phyloP scores from a whole-genome alignment of 2,888 invertebrate species.

The Magallana nippona region DNA sequence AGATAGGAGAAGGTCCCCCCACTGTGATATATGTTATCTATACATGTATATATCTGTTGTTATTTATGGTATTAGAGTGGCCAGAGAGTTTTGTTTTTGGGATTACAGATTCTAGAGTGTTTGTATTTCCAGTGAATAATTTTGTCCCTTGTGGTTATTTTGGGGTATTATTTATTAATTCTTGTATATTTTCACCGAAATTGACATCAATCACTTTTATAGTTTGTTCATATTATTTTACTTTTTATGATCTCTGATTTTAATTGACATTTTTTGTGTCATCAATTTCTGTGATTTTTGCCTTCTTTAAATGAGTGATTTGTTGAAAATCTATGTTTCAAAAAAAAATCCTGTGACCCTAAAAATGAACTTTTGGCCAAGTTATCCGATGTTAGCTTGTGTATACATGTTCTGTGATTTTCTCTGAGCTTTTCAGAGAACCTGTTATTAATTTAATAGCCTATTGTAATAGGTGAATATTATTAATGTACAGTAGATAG shows the following conservation, averaged over 20 bases:
- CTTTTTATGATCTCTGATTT: neutral
- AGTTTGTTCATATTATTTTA: neutral
- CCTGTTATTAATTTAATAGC: slow-evolving; percentile 14
- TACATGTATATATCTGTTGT: neutral
- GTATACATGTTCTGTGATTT: slow-evolving; percentile 12
- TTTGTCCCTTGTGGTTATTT: neutral
- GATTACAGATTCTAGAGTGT: slow-evolving; percentile 16
- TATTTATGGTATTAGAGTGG: slow-evolving; percentile 31
- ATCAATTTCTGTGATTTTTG: too few species aligned
- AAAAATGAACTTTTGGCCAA: slow-evolving; percentile 23
- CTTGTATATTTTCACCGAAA: neutral
- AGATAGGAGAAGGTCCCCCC: slow-evolving; percentile 38
- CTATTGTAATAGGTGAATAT: slow-evolving; percentile 28
- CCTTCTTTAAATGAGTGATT: too few species aligned
- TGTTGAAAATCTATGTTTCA: too few species aligned
- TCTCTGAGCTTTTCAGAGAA: neutral
- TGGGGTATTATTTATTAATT: slow-evolving; percentile 4
- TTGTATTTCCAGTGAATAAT: neutral
- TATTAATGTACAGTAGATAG: neutral
- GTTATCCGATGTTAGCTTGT: slow-evolving; percentile 1
- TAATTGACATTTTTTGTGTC: too few species aligned
- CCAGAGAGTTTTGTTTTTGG: slow-evolving; percentile 29
- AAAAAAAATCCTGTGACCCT: slow-evolving; percentile 22
- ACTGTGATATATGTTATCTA: slow-evolving; percentile 21
- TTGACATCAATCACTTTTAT: neutral